Percentiles rank a stretch among this genome's conserved stretches.
Evolutionary conservation across 2,113 vertebrate species (phyloP).

Genomic region (Osmerus mordax): DNA sequence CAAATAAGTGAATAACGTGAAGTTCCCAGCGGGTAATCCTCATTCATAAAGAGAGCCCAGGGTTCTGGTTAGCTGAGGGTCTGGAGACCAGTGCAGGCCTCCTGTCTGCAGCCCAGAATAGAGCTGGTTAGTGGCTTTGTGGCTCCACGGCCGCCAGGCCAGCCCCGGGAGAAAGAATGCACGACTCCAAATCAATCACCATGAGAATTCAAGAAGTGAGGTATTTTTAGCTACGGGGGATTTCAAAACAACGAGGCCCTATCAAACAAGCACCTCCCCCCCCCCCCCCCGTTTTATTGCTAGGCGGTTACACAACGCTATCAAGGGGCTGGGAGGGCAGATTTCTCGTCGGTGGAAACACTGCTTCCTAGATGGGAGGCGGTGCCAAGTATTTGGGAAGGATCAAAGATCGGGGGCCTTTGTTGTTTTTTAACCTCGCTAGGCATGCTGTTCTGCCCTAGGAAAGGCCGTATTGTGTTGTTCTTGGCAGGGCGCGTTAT

Average conservation of each 20-base stretch:
- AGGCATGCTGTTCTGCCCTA: conserved; percentile 11
- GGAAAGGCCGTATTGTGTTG: conserved; percentile 25
- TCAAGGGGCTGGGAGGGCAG: neutral
- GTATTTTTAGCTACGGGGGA: conserved; percentile 53
- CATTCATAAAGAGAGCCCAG: neutral
- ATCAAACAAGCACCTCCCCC: neutral
- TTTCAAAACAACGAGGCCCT: conserved; percentile 14
- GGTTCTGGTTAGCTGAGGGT: neutral
- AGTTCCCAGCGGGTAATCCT: neutral
- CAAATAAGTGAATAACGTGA: too few species aligned
- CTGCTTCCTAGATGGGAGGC: neutral
- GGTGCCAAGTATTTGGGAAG: neutral
- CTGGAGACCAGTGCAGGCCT: neutral
- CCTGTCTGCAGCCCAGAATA: conserved; percentile 48
- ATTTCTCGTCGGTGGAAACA: neutral
- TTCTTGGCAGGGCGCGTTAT: conserved; percentile 25
- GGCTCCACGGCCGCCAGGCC: conserved; percentile 29
- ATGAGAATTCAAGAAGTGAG: conserved; percentile 37
- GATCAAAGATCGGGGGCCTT: conserved; percentile 16
- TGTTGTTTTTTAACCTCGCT: conserved; percentile 9
- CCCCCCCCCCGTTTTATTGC: neutral
- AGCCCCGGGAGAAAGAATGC: neutral
- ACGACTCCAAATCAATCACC: conserved; percentile 38
- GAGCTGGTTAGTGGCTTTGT: conserved; percentile 41
- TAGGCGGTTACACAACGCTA: conserved; percentile 9